A percentile compares a stretch with the other conserved stretches of the same genome.
These are phyloP conservation scores for Psophia crepitans DNA, from an alignment of 2,113 vertebrate species.

Conservation along the genomic window DNA sequence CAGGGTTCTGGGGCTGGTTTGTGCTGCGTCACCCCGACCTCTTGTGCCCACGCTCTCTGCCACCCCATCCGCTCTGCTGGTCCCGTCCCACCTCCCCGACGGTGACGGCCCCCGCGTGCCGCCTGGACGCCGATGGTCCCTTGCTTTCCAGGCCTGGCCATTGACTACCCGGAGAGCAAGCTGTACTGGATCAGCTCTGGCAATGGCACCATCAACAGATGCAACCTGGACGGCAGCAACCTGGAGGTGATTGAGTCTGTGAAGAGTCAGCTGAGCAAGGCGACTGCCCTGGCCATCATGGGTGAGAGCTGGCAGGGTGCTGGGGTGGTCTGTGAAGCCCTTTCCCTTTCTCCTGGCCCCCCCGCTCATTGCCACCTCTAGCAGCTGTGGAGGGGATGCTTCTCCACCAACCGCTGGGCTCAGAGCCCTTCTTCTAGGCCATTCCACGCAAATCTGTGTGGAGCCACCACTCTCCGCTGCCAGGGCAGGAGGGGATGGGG, in stretches of 20 bases:
- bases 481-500: neutral
- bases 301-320: slow-evolving; percentile 73
- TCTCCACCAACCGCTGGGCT: neutral
- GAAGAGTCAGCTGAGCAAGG: slow-evolving; percentile 86
- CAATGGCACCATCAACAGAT: slow-evolving; percentile 87
- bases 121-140: fast-evolving
- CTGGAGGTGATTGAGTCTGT: slow-evolving; percentile 80
- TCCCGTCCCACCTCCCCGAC: neutral
- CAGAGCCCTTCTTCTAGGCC: no score
- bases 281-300: slow-evolving; percentile 93
- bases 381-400: neutral
- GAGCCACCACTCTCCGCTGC: neutral
- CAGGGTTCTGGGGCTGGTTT: fast-evolving
- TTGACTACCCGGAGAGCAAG: slow-evolving; percentile 86
- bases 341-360: neutral
- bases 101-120: fast-evolving
- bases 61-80: neutral
- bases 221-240: slow-evolving; percentile 84
- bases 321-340: fast-evolving
- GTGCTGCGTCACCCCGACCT: neutral
- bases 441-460: fast-evolving
- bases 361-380: neutral
- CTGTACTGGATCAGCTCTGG: slow-evolving; percentile 96
- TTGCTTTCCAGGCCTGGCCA: slow-evolving; percentile 82
- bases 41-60: fast-evolving